These are phyloP conservation scores for Drosophila mettleri DNA, from an alignment of 2,888 invertebrate species.

Conservation along the genomic window DNA sequence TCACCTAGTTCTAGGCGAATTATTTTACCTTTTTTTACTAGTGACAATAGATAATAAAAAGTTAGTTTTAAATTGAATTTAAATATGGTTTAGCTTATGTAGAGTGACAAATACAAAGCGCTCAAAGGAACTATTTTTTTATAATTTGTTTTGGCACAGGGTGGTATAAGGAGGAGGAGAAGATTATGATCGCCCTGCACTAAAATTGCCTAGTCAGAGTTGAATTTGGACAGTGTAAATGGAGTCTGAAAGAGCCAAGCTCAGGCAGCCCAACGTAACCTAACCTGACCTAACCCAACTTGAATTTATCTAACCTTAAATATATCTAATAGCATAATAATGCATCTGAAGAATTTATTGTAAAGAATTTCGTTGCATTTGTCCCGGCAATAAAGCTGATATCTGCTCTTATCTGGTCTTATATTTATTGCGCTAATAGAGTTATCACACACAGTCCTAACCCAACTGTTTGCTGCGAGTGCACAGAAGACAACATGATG, in stretches of 20 bases:
- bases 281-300: constrained; percentile 3
- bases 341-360: background rate
- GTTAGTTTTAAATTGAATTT: too few relatives aligned
- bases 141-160: too few relatives aligned
- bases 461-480: background rate
- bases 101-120: too few relatives aligned
- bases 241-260: too few relatives aligned
- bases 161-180: too few relatives aligned
- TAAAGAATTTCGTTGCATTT: constrained; percentile 3
- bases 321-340: background rate
- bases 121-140: too few relatives aligned
- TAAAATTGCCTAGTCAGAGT: too few relatives aligned
- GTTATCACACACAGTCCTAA: constrained; percentile 9
- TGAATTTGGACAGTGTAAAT: too few relatives aligned
- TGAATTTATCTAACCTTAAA: background rate
- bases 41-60: background rate
- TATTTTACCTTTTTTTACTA: background rate
- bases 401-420: background rate
- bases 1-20: background rate
- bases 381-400: constrained; percentile 8
- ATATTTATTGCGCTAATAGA: constrained; percentile 4
- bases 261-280: background rate
- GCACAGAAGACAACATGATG: background rate
- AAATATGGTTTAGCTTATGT: too few relatives aligned
- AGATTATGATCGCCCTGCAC: too few relatives aligned